Percentiles rank a stretch among this genome's conserved stretches.
These are phyloP conservation scores for Loris lydekkerianus DNA, from an alignment of 2,797 vertebrate genomes.

Conservation along the genomic window DNA sequence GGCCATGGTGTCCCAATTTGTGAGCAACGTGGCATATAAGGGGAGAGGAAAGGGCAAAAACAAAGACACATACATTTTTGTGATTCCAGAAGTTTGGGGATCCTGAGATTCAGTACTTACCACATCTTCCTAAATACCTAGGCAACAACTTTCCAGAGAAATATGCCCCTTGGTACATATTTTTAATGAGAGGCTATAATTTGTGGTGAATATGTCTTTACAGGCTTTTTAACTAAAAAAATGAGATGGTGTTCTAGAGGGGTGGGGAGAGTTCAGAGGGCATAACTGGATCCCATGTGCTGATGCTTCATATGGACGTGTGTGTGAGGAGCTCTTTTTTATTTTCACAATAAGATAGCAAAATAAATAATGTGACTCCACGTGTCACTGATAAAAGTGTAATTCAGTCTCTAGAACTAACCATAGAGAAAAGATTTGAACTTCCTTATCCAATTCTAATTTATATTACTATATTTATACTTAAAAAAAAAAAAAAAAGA, in stretches of 20 bases:
- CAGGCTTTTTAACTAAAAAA: neutral
- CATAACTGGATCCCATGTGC: neutral
- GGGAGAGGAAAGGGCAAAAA: neutral
- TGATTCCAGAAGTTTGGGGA: neutral
- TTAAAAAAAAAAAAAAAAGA: neutral
- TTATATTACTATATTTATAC: neutral
- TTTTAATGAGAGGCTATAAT: neutral
- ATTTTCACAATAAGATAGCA: neutral
- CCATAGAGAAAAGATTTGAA: neutral
- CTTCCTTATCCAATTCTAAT: neutral
- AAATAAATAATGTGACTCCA: fast-evolving
- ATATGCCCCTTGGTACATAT: neutral
- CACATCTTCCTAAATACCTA: neutral
- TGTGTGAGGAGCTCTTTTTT: fast-evolving
- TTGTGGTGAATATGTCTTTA: neutral
- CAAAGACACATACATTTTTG: fast-evolving
- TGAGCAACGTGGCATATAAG: fast-evolving
- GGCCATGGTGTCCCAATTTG: fast-evolving
- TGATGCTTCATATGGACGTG: fast-evolving
- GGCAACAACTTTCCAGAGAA: neutral
- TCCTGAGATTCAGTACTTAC: neutral
- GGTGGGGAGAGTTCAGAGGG: too few relatives aligned
- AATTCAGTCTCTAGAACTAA: neutral
- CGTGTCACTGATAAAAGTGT: neutral
- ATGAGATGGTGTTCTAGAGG: fast-evolving